Conservation (phyloP, 2,888 invertebrate genomes). For the Spilosoma lubricipeda region DNA sequence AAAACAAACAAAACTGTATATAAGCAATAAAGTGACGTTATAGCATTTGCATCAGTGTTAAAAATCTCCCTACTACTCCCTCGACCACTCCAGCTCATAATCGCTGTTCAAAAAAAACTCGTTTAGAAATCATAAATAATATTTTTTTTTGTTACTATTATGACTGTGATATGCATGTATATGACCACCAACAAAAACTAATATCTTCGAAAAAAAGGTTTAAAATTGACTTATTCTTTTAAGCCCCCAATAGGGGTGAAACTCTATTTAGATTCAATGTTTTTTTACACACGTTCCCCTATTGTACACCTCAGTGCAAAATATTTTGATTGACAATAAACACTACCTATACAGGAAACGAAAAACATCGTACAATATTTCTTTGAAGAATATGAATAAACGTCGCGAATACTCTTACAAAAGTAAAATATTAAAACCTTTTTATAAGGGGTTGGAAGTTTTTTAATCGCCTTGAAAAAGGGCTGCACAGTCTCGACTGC, state of each 20-base stretch:
- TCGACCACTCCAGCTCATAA: too few species aligned
- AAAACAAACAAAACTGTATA: not conserved
- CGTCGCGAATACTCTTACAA: conserved; percentile 43
- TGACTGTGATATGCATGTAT: not conserved
- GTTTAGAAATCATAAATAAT: too few species aligned
- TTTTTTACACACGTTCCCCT: conserved; percentile 46
- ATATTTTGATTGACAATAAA: conserved; percentile 65
- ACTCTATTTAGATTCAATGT: conserved; percentile 52
- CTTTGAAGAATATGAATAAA: conserved; percentile 40
- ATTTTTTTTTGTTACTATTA: too few species aligned
- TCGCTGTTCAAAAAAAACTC: too few species aligned
- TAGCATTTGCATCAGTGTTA: not conserved
- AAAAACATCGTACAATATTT: conserved; percentile 49
- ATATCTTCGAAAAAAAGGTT: conserved; percentile 21
- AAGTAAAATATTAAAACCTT: conserved; percentile 58
- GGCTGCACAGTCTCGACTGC: conserved; percentile 52
- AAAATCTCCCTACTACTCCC: too few species aligned
- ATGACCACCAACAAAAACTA: not conserved
- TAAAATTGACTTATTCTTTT: conserved; percentile 30
- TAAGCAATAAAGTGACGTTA: not conserved
- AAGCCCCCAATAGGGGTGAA: conserved; percentile 36
- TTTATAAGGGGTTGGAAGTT: conserved; percentile 63
- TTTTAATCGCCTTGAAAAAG: conserved; percentile 73
- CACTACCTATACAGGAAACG: conserved; percentile 52
- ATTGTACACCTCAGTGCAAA: conserved; percentile 43